Conservation (phyloP, 2,113 vertebrate species). For the Chunga burmeisteri region DNA sequence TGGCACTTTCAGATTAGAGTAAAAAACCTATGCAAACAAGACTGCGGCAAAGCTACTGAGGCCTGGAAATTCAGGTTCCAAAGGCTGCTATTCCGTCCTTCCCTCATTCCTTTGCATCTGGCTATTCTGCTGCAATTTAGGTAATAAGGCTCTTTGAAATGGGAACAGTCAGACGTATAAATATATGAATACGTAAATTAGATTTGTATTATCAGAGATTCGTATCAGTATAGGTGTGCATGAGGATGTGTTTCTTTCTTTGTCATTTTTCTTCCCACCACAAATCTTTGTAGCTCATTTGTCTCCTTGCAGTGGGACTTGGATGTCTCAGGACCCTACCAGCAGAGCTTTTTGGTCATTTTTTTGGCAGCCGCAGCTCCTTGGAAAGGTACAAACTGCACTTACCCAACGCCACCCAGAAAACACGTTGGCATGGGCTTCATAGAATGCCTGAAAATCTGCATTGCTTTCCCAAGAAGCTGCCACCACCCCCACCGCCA, state of each 20-base stretch:
- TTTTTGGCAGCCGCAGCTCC: neutral
- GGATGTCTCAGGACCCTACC: neutral
- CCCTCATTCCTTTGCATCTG: slow-evolving; percentile 32
- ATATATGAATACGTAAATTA: slow-evolving; percentile 45
- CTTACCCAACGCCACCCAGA: neutral
- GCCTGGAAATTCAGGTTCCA: slow-evolving; percentile 57
- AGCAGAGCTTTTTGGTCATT: neutral
- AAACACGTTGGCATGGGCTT: neutral
- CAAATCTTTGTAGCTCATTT: neutral
- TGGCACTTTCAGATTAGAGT: neutral
- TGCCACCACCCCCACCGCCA: neutral
- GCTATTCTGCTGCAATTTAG: slow-evolving; percentile 47
- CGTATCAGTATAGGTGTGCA: slow-evolving; percentile 4
- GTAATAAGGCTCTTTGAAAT: slow-evolving; percentile 57
- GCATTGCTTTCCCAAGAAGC: neutral
- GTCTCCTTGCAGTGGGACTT: neutral
- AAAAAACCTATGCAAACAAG: neutral
- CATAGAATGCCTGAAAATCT: neutral
- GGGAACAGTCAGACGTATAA: slow-evolving; percentile 32
- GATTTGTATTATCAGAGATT: slow-evolving; percentile 28
- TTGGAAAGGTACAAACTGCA: neutral
- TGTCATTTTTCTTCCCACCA: neutral
- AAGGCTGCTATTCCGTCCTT: slow-evolving; percentile 7
- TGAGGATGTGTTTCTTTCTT: neutral
- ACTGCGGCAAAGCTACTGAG: neutral